Conservation (phyloP, 1,140 invertebrate species). For the Trichonephila clavata region DNA sequence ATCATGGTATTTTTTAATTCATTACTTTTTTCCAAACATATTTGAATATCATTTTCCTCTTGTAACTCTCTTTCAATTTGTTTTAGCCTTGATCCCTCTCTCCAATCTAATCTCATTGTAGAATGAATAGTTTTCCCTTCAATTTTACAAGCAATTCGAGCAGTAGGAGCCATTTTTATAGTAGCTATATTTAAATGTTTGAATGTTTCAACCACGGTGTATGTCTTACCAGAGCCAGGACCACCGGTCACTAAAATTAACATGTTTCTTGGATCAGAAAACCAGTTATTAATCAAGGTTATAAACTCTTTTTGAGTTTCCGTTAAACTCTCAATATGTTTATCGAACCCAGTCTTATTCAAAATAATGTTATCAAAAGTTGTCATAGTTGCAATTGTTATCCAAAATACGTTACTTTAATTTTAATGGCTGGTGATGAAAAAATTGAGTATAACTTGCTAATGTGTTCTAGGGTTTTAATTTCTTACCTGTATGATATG, state of each 20-base stretch:
- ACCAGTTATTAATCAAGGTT: slow-evolving; percentile 11
- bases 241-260: neutral
- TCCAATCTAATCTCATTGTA: neutral
- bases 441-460: neutral
- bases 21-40: neutral
- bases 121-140: slow-evolving; percentile 7
- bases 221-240: slow-evolving; percentile 25
- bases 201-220: slow-evolving; percentile 14
- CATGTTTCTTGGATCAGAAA: neutral
- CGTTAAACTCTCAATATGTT: slow-evolving; percentile 35
- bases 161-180: neutral
- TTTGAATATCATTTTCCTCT: neutral
- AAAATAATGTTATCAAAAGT: neutral
- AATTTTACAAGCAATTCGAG: neutral
- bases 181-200: neutral
- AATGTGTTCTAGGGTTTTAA: neutral
- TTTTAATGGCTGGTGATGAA: neutral
- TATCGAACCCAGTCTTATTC: neutral
- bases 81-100: neutral
- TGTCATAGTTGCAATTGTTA: neutral
- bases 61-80: neutral
- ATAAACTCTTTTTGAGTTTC: neutral
- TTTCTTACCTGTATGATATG: neutral
- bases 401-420: neutral
- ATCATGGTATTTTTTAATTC: neutral